Conservation (phyloP, 2,888 invertebrate species). For the Ellobium chinense region DNA sequence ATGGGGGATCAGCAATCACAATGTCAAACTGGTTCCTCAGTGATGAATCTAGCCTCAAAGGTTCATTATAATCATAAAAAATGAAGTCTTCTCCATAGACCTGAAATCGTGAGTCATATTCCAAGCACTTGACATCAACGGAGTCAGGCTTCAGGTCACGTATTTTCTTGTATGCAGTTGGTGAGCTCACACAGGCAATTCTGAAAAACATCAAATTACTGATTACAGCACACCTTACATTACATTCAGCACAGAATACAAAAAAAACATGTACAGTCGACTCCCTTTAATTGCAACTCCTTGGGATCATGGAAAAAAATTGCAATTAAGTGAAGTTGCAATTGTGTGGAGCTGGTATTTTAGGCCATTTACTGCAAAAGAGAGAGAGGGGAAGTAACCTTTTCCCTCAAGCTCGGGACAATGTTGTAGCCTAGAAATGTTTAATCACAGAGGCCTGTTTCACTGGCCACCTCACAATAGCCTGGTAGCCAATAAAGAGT, state of each 20-base stretch:
- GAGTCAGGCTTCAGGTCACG: constrained; percentile 62
- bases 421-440: no score
- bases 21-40: constrained; percentile 85
- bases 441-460: no score
- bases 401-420: no score
- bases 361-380: no score
- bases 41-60: constrained; percentile 85
- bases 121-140: constrained; percentile 81
- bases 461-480: no score
- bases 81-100: constrained; percentile 88
- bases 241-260: constrained; percentile 81
- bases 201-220: constrained; percentile 61
- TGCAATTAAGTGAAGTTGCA: no score
- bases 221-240: constrained; percentile 79
- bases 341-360: no score
- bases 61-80: constrained; percentile 92
- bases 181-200: constrained; percentile 92
- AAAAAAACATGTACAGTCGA: no score
- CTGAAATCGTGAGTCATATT: constrained; percentile 91
- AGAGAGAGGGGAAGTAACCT: no score
- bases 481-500: no score
- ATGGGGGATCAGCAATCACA: constrained; percentile 96
- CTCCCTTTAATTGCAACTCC: no score
- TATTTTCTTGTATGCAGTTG: constrained; percentile 86
- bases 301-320: no score